Evolutionary conservation across 2,113 vertebrate genomes (phyloP).

Genomic region (Atherinomorus stipes): DNA sequence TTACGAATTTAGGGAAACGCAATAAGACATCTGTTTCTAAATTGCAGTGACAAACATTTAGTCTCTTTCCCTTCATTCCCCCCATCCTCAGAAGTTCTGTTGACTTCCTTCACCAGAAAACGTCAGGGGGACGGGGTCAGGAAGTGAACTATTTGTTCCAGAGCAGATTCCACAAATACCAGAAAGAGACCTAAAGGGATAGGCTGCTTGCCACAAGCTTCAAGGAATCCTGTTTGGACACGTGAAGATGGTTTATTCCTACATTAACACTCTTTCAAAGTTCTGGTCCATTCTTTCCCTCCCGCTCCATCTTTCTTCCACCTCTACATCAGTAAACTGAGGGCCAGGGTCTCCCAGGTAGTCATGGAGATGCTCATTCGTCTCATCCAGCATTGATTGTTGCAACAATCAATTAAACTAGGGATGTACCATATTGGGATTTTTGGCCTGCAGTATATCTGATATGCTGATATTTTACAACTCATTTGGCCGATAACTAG

Average conservation of each 20-base stretch:
- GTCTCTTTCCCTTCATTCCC: not conserved
- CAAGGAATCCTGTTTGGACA: slow-evolving; percentile 67
- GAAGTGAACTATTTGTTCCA: slow-evolving; percentile 85
- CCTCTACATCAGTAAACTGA: too few species aligned
- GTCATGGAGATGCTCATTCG: too few species aligned
- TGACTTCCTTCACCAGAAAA: slow-evolving; percentile 51
- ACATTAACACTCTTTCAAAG: not conserved
- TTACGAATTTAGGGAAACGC: too few species aligned
- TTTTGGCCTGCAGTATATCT: too few species aligned
- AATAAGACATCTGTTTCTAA: not conserved
- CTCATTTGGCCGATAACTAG: too few species aligned
- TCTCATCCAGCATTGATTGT: too few species aligned
- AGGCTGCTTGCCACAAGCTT: slow-evolving; percentile 60
- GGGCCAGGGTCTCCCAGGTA: too few species aligned
- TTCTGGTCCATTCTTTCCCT: too few species aligned
- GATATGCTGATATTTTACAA: too few species aligned
- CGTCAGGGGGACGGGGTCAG: slow-evolving; percentile 73
- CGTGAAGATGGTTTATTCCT: slow-evolving; percentile 41
- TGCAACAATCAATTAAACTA: too few species aligned
- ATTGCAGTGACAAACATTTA: slow-evolving; percentile 11
- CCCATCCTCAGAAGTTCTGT: slow-evolving; percentile 41
- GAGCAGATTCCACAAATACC: slow-evolving; percentile 87
- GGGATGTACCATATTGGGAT: too few species aligned
- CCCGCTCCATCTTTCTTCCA: too few species aligned
- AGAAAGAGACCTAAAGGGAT: slow-evolving; percentile 77